Base-by-base conservation (phyloP, 2,113 vertebrate species). In the Trogon melanurus region DNA sequence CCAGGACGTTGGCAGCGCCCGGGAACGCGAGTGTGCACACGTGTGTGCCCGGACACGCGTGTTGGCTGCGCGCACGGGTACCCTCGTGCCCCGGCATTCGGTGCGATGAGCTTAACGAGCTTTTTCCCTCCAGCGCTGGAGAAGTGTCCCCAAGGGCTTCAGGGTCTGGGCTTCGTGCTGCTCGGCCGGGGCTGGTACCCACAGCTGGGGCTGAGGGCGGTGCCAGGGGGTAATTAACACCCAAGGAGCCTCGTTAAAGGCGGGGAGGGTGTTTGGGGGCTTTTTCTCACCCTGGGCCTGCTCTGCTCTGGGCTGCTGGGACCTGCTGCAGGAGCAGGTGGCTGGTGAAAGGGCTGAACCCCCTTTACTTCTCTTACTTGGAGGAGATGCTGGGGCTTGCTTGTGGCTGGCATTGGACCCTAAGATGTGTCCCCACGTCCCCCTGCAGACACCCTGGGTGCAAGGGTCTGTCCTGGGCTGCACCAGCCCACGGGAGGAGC, bases 321-420 rank as follows among this genome's bases (percentile, higher is more conserved):
- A n/a, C 34, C 2, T 1, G 56, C 22, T 5, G 1, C 15, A 7
- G 30, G 56, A 20, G n/a, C n/a, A 13, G n/a, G 53, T 12, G 5
- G 3, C 67, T 26, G 27, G n/a, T 45, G 17, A 27, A 27, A 53
- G 70, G n/a, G 12, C 48, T 45, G 58, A 53, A 41, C 30, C 44
- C 25, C 12, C 1, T 27, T 85, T 66, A 29, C 30, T 58, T 7
- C 18, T 65, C n/a, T 8, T 54, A 8, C 36, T 64, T 56, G 38
- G 81, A 38, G 13, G 17, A 32, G 44, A 18, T 1, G 5, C n/a
- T 29, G 44, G 18, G 34, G 25, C 44, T 66, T 75, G 19, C 36
- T 36, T 23, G 29, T 17, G 4, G 61, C 41, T 36, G 36, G 36
- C 36, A 36, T 36, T 36, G 36, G 36, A 21, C 29, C 6, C 36